Evolutionary conservation across 2,113 vertebrate species (phyloP).

Genomic region (Pluvialis apricaria): DNA sequence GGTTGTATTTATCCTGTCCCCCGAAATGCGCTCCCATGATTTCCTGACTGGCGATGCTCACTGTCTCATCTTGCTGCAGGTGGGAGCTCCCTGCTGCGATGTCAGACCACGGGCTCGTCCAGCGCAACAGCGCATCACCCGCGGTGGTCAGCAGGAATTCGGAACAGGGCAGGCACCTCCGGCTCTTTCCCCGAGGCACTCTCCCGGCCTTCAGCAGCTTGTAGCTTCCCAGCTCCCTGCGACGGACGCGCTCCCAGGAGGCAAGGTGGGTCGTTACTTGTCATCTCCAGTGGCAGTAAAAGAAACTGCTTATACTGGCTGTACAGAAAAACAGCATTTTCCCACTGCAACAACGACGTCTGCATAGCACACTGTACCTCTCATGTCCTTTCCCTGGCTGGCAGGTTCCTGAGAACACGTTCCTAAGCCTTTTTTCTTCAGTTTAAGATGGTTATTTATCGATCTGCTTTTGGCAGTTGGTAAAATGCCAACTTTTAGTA

Average conservation of each 20-base stretch:
- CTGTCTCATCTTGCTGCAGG: accelerated
- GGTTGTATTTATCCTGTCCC: neutral
- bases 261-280: accelerated
- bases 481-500: neutral
- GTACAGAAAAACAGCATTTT: accelerated
- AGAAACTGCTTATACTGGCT: accelerated
- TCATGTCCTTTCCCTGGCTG: neutral
- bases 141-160: neutral
- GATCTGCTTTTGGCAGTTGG: slow-evolving; percentile 30
- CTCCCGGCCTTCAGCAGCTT: neutral
- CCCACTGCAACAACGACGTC: neutral
- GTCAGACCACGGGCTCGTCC: neutral
- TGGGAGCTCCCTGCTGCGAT: neutral
- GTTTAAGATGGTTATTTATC: slow-evolving; percentile 24
- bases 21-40: accelerated
- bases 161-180: no score
- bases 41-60: neutral
- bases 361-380: neutral
- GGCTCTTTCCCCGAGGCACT: neutral
- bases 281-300: neutral
- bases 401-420: neutral
- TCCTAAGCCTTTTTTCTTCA: neutral
- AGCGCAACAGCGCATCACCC: neutral
- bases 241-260: accelerated
- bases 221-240: neutral